A percentile compares a stretch with the other conserved stretches of the same genome.
phyloP scores from a whole-genome alignment of 2,797 vertebrate genomes.

The Sebastes dallii region DNA sequence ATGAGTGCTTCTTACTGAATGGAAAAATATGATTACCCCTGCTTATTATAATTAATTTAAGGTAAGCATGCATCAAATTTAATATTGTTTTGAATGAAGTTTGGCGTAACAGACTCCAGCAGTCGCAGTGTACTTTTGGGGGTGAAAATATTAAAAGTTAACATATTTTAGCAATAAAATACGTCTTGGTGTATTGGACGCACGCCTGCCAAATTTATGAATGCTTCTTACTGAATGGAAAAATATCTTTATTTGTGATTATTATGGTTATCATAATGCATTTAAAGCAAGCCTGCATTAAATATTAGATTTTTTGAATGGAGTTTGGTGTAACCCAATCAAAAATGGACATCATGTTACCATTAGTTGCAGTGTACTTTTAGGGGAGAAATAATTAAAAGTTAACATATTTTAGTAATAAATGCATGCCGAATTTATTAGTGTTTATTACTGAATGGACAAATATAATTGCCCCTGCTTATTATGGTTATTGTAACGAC shows the following conservation, averaged over 20 bases:
- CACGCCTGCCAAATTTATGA: not conserved
- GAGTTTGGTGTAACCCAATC: not conserved
- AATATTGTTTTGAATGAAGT: not conserved
- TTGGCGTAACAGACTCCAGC: slow-evolving; percentile 41
- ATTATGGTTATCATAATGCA: not conserved
- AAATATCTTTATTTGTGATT: rapidly evolving
- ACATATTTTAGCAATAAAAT: not conserved
- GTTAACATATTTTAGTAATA: not conserved
- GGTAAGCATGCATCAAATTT: not conserved
- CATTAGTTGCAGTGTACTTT: not conserved
- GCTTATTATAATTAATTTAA: not conserved
- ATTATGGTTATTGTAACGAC: not conserved
- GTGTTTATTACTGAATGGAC: too few relatives aligned
- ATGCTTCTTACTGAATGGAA: not conserved
- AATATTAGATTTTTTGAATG: not conserved
- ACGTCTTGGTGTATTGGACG: not conserved
- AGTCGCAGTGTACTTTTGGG: slow-evolving; percentile 43
- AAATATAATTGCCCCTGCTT: too few relatives aligned
- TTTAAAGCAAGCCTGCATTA: not conserved
- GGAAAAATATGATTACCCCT: rapidly evolving
- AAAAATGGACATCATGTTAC: not conserved
- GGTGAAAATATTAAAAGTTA: not conserved
- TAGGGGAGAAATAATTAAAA: not conserved
- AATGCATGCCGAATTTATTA: too few relatives aligned
- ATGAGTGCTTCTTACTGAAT: not conserved